Base-by-base conservation (phyloP, 2,113 vertebrate genomes). In the Xenus cinereus region DNA sequence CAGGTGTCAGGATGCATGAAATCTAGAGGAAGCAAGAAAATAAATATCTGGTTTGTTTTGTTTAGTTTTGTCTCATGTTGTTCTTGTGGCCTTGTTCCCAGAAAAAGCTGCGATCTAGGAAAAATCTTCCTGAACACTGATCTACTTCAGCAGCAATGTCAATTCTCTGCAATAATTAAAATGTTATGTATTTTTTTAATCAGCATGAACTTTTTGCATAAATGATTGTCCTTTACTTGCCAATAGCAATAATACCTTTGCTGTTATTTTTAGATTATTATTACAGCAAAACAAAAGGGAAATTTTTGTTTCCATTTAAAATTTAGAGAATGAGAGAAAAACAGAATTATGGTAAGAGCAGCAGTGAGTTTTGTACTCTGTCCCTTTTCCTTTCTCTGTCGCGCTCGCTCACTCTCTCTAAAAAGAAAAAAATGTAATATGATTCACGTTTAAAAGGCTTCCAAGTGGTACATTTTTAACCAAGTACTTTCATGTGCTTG, bases 1-100 rank as follows among this genome's bases (percentile, higher is more conserved):
- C 98, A 98, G 98, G 98, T 98, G 98, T 97, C 97, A 98, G 98
- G 97, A 98, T 95, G 94, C 96, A 92, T 79, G 89, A 74, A 97
- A 96, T 93, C 97, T 95, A 97, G 92, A 96, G 95, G 94, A 96
- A 93, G 89, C 56, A 46, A 97, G 94, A 97, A 95, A 95, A 97
- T 85, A 95, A 84, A 75, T 93, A 92, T 86, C 95, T 94, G 85
- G 86, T 75, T 89, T 90, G 84, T 77, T 96, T 93, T 74, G 54
- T 63, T 93, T 94, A 77, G 88, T 87, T 96, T 94, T 88, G 76
- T 87, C 76, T 91, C 84, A 21, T 87, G 84, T 95, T 96, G 86
- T 87, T 93, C 32, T 91, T 57, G 77, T 93, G 91, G 94, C 84
- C 91, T 89, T 60, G 26, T 74, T 93, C 68, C 86, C 90, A 95